These are phyloP conservation scores for Drosophila falleni DNA, from an alignment of 2,888 invertebrate genomes.

Conservation along the genomic window DNA sequence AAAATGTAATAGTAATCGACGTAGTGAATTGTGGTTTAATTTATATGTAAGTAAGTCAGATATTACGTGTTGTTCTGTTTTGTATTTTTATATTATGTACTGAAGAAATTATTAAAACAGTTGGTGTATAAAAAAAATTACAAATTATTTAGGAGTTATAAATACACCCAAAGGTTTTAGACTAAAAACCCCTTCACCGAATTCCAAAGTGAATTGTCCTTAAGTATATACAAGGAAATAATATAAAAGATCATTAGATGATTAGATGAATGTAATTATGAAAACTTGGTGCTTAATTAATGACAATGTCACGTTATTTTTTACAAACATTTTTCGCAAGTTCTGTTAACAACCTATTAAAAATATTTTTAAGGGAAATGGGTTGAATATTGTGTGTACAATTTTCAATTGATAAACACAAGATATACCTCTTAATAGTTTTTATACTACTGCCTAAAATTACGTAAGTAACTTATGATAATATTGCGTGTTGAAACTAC, in stretches of 20 bases:
- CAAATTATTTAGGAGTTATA: background rate
- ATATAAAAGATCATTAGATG: background rate
- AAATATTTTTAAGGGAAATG: slow-evolving; percentile 22
- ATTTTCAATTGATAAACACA: slow-evolving; percentile 20
- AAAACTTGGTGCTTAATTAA: slow-evolving; percentile 4
- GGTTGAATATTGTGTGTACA: slow-evolving; percentile 17
- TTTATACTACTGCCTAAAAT: slow-evolving; percentile 31
- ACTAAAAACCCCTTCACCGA: slow-evolving; percentile 42
- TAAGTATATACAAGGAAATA: slow-evolving; percentile 32
- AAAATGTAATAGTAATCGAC: background rate
- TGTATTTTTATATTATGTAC: background rate
- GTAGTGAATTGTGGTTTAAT: slow-evolving; percentile 12
- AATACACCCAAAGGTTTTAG: slow-evolving; percentile 26
- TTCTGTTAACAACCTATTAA: slow-evolving; percentile 28
- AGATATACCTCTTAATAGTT: slow-evolving; percentile 30
- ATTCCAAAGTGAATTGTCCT: slow-evolving; percentile 20
- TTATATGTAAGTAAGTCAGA: background rate
- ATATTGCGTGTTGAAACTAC: slow-evolving; percentile 56
- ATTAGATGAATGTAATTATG: slow-evolving; percentile 12
- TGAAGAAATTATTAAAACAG: background rate
- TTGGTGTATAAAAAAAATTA: background rate
- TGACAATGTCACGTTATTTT: background rate
- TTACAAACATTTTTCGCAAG: slow-evolving; percentile 60
- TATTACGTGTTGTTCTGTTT: background rate
- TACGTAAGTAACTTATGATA: slow-evolving; percentile 45